Conservation (phyloP, 2,113 vertebrate genomes). For the Callopanchax toddi region DNA sequence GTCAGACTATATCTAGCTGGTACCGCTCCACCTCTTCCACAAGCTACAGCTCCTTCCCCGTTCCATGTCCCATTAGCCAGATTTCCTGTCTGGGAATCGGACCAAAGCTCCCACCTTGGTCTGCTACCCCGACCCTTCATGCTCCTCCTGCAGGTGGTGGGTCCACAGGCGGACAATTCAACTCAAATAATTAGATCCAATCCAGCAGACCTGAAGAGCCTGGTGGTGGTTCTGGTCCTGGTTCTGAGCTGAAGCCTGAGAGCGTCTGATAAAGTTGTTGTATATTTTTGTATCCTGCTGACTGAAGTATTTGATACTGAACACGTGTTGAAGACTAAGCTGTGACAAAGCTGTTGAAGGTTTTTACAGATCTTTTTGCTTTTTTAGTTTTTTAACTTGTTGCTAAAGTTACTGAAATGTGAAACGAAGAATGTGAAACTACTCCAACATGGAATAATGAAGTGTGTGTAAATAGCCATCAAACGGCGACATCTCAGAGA, state of each 20-base stretch:
- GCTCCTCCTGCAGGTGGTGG: no score
- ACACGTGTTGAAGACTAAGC: constrained; percentile 43
- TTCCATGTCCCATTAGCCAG: no score
- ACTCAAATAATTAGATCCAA: not conserved
- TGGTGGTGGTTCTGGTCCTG: no score
- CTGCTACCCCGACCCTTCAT: no score
- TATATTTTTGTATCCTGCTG: constrained; percentile 54
- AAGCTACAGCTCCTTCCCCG: no score
- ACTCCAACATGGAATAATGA: constrained; percentile 8
- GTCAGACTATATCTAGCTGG: no score
- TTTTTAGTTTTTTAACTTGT: constrained; percentile 50
- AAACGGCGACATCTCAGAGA: constrained; percentile 16
- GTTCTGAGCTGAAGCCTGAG: constrained; percentile 11
- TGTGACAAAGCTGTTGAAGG: constrained; percentile 48
- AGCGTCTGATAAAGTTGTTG: not conserved
- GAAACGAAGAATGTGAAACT: constrained; percentile 31
- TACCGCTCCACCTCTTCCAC: no score
- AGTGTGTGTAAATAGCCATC: constrained; percentile 66
- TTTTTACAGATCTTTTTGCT: constrained; percentile 50
- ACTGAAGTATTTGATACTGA: constrained; percentile 69
- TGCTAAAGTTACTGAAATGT: constrained; percentile 46
- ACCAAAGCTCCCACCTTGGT: no score
- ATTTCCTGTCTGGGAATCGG: no score
- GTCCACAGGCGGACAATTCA: no score
- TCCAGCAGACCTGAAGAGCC: not conserved